phyloP scores from a whole-genome alignment of 2,888 invertebrate genomes.

The Oxyscelio sp. region DNA sequence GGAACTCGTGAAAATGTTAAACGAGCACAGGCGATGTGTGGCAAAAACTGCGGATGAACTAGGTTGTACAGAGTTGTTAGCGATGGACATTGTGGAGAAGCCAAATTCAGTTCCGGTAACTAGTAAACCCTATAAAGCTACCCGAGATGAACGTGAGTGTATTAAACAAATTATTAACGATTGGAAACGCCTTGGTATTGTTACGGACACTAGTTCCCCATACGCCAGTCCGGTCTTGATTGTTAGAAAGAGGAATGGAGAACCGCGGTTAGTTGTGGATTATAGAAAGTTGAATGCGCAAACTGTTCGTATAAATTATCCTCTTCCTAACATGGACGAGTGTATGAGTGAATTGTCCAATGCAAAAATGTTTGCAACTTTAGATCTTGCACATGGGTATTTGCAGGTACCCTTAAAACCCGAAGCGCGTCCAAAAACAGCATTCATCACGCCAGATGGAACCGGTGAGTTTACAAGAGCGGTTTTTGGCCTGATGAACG shows the following conservation, averaged over 20 bases:
- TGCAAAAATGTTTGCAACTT: no score
- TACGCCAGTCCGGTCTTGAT: conserved; percentile 75
- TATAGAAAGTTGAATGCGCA: conserved; percentile 61
- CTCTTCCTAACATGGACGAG: no score
- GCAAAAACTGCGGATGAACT: not conserved
- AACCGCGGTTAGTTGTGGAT: conserved; percentile 68
- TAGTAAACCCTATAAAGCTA: conserved; percentile 25
- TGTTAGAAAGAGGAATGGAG: conserved; percentile 69
- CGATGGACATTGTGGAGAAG: not conserved
- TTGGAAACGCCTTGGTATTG: conserved; percentile 62
- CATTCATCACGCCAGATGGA: no score
- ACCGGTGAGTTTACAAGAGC: conserved; percentile 78
- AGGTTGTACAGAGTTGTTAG: not conserved
- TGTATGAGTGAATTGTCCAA: no score
- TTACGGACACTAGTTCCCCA: conserved; percentile 74
- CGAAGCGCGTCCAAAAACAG: conserved; percentile 71
- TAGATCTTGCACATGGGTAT: no score
- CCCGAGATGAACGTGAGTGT: not conserved
- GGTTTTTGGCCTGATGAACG: conserved; percentile 80
- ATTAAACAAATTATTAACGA: conserved; percentile 23
- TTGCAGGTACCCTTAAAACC: conserved; percentile 50
- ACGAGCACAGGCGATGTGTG: not conserved
- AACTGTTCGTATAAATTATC: no score
- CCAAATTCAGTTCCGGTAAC: not conserved
- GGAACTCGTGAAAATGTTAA: not conserved